Conservation (phyloP, 2,797 vertebrate genomes). For the Orestias chungarensis region DNA sequence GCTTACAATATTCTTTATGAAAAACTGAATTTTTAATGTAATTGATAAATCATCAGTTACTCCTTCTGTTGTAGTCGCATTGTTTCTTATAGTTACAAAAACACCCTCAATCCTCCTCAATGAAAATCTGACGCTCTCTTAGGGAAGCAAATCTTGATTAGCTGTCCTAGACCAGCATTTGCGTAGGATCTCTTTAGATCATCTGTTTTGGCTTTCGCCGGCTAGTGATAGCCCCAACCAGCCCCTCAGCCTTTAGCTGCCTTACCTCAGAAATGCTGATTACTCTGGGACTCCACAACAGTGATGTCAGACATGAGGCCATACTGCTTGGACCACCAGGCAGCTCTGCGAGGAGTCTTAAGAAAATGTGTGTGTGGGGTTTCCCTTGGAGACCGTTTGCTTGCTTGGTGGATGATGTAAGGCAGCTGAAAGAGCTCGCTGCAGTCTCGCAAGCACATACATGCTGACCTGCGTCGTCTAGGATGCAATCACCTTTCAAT, state of each 20-base stretch:
- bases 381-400: slow-evolving; percentile 55
- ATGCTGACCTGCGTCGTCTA: slow-evolving; percentile 13
- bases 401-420: slow-evolving; percentile 60
- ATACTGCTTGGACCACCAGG: slow-evolving; percentile 32
- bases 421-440: slow-evolving; percentile 41
- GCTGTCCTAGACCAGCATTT: slow-evolving; percentile 5
- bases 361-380: slow-evolving; percentile 23
- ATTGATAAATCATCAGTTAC: background rate
- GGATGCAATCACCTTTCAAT: slow-evolving; percentile 28
- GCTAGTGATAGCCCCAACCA: slow-evolving; percentile 7
- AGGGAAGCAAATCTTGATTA: too few species aligned
- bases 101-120: too few species aligned
- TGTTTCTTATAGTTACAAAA: background rate
- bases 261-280: slow-evolving; percentile 32
- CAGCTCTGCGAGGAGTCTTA: slow-evolving; percentile 49
- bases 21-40: background rate
- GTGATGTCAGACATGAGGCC: slow-evolving; percentile 63
- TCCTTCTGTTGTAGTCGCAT: background rate
- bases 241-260: slow-evolving; percentile 14
- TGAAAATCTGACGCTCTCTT: too few species aligned
- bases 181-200: background rate
- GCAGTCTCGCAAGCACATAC: slow-evolving; percentile 22
- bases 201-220: slow-evolving; percentile 6
- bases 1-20: background rate
- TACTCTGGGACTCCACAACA: slow-evolving; percentile 46